phyloP scores from a whole-genome alignment of 2,797 vertebrate species.

The Cuculus canorus region DNA sequence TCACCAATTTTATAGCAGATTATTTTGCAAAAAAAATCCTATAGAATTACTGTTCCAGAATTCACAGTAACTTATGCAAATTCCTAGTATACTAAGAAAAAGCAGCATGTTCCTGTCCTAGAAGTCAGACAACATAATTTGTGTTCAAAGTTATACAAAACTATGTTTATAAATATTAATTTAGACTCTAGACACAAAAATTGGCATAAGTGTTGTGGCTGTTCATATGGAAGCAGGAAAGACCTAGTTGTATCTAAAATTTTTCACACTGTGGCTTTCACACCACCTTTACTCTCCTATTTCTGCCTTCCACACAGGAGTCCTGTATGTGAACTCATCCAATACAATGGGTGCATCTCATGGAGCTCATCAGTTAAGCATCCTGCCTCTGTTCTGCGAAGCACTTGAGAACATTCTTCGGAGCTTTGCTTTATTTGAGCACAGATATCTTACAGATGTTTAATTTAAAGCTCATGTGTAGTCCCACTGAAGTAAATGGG shows the following conservation, averaged over 20 bases:
- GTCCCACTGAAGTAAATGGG: constrained; percentile 60
- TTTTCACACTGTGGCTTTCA: background rate
- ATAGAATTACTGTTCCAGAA: background rate
- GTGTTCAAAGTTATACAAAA: background rate
- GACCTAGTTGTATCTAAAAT: background rate
- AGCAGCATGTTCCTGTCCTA: background rate
- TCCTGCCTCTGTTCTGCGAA: background rate
- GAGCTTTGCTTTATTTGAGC: constrained; percentile 44
- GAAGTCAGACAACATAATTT: background rate
- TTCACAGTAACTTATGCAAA: background rate
- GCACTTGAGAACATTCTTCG: background rate
- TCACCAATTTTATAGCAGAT: background rate
- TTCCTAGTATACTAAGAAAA: background rate
- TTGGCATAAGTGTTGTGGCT: background rate
- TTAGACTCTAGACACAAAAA: background rate
- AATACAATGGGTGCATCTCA: background rate
- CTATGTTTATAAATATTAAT: background rate
- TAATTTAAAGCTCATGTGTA: constrained; percentile 63
- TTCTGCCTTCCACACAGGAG: background rate
- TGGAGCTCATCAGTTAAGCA: background rate
- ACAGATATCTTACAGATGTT: constrained; percentile 65
- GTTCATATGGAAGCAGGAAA: background rate
- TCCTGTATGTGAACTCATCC: background rate
- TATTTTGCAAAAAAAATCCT: background rate
- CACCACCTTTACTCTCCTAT: background rate